Evolutionary conservation across 2,113 vertebrate species (phyloP), one percentile per base, ranked within the genome.

Genomic region (Bungarus multicinctus): DNA sequence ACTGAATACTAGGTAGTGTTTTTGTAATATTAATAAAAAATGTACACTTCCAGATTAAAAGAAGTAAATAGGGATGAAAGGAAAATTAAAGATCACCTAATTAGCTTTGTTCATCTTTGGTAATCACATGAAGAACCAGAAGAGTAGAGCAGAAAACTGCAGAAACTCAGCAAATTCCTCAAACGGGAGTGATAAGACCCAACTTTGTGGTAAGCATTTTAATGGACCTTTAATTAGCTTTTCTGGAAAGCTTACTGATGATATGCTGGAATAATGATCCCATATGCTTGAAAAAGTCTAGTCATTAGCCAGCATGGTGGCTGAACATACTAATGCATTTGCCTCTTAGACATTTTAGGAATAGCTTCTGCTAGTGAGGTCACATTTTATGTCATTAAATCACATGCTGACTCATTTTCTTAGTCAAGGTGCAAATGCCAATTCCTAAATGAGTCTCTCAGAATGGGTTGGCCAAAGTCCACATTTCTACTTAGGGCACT

Each of bases 231-330:
- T 98, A 98, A 98, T 97, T 97, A 97, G 97, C 94, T 97, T 97
- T 98, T 97, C 97, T 98, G 97, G 97, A 97, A 98, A 97, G 95
- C 97, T 97, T 96, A 96, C 95, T 97, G 97, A 96, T 97, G 97
- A 96, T 96, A 96, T 96, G 96, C 97, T 97, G 92, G 96, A 96
- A 97, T 97, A 97, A 97, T 97, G 97, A 97, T 97, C 96, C 96
- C 96, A 94, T 96, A 91, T 97, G 97, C 97, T 97, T 87, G 53
- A 95, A 97, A 97, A 96, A 94, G 95, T 97, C 97, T 97, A 96
- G 95, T 97, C 96, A 96, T 98, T 97, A 97, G 95, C 95, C 94
- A 25, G 94, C 94, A 95, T 97, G 97, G 96, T 97, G 96, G 95
- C 96, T 96, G 96, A 97, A 97, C 96, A 96, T 97, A 96, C 96